Evolutionary conservation across 53 echinoderm and acorn worm species (phyloP).

Genomic region (Paracentrotus lividus): DNA sequence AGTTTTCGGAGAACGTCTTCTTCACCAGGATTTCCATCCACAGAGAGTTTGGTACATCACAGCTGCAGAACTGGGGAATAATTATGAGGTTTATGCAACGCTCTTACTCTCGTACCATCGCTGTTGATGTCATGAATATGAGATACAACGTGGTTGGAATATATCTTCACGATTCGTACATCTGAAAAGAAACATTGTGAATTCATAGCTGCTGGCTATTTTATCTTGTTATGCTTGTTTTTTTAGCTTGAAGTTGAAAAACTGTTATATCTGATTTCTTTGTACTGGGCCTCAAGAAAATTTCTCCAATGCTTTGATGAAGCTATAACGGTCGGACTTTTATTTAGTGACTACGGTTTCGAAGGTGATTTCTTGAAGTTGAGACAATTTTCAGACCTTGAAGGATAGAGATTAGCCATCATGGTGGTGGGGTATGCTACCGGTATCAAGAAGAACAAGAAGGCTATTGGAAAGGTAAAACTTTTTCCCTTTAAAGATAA

Average conservation of each 20-base stretch:
- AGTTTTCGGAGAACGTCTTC: neutral
- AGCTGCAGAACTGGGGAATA: neutral
- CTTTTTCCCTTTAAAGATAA: too few species aligned
- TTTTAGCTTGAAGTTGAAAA: neutral
- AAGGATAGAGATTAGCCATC: neutral
- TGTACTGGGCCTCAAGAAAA: neutral
- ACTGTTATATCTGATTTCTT: neutral
- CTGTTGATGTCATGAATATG: neutral
- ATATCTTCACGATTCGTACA: neutral
- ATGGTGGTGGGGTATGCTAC: slow-evolving; percentile 57
- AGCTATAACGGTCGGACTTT: neutral
- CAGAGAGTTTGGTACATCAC: neutral
- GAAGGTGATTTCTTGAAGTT: neutral
- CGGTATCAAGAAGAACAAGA: slow-evolving; percentile 43
- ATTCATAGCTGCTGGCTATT: neutral
- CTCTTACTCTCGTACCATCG: neutral
- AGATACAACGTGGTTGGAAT: neutral
- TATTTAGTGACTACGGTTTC: neutral
- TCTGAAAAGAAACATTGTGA: neutral
- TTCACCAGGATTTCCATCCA: neutral
- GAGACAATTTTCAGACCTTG: neutral
- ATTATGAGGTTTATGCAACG: neutral
- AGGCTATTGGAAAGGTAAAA: slow-evolving; percentile 33
- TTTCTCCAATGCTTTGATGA: neutral
- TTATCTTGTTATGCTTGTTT: neutral